These are phyloP conservation scores for Argopecten irradians DNA, from an alignment of 1,140 invertebrate genomes.

Conservation along the genomic window DNA sequence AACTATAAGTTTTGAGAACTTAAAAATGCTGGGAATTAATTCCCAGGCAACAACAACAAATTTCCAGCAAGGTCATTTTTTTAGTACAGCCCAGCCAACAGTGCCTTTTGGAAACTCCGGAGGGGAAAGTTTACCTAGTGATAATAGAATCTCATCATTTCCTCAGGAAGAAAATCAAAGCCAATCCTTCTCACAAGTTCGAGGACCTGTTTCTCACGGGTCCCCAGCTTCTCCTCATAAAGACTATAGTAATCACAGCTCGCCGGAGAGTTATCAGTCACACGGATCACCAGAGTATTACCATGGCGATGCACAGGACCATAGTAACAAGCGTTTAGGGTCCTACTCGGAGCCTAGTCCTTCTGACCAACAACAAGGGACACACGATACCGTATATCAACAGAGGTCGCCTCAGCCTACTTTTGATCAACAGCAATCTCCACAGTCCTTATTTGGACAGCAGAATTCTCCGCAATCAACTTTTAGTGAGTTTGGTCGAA, in stretches of 20 bases:
- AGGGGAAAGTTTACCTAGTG: neutral
- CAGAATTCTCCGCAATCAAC: neutral
- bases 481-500: slow-evolving; percentile 7
- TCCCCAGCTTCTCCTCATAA: slow-evolving; percentile 40
- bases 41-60: neutral
- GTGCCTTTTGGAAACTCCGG: neutral
- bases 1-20: neutral
- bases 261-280: slow-evolving; percentile 45
- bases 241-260: slow-evolving; percentile 52
- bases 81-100: neutral
- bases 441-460: neutral
- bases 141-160: neutral
- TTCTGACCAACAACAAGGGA: neutral
- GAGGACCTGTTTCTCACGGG: neutral
- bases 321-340: neutral
- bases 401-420: neutral
- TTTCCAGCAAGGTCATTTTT: neutral
- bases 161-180: neutral
- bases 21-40: slow-evolving; percentile 14
- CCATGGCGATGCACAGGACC: neutral
- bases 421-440: slow-evolving; percentile 1
- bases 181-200: slow-evolving; percentile 21
- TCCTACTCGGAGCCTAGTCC: neutral
- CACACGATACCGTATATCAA: neutral
- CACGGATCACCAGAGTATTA: slow-evolving; percentile 47